Conservation (phyloP, 1,140 invertebrate genomes). For the Euschistus heros region DNA sequence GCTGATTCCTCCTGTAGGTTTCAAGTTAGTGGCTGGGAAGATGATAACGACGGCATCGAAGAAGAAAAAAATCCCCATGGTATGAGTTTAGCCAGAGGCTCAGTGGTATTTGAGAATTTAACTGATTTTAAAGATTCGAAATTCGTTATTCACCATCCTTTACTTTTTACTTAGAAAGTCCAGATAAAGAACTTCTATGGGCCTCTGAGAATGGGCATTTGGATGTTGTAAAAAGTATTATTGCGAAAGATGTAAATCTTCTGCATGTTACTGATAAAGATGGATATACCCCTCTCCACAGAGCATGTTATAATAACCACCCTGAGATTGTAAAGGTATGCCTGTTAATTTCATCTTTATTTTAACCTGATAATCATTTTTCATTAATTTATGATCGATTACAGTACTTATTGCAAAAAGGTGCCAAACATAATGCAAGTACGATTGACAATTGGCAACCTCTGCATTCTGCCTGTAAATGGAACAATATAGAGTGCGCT, state of each 20-base stretch:
- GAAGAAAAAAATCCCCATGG: constrained; percentile 39
- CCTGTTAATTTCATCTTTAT: no score
- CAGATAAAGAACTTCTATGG: constrained; percentile 57
- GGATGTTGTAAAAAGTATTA: constrained; percentile 49
- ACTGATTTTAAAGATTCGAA: background rate
- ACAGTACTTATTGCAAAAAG: constrained; percentile 55
- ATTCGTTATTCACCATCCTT: background rate
- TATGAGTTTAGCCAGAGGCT: constrained; percentile 30
- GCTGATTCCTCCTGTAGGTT: background rate
- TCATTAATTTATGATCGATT: background rate
- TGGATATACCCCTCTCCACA: constrained; percentile 81
- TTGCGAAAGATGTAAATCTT: constrained; percentile 48
- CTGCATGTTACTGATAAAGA: constrained; percentile 68
- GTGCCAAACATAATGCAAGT: constrained; percentile 59
- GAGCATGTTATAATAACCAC: constrained; percentile 86
- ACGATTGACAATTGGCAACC: constrained; percentile 86
- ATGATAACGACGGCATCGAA: constrained; percentile 41
- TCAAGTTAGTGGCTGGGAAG: constrained; percentile 40
- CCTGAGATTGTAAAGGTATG: constrained; percentile 57
- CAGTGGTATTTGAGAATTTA: background rate
- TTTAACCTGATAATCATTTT: background rate
- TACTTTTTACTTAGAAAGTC: constrained; percentile 43
- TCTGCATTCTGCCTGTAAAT: constrained; percentile 81
- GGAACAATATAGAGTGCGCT: constrained; percentile 74
- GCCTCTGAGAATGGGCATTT: constrained; percentile 73